Evolutionary conservation across 2,797 vertebrate genomes (phyloP).

Genomic region (Gymnocypris eckloni): DNA sequence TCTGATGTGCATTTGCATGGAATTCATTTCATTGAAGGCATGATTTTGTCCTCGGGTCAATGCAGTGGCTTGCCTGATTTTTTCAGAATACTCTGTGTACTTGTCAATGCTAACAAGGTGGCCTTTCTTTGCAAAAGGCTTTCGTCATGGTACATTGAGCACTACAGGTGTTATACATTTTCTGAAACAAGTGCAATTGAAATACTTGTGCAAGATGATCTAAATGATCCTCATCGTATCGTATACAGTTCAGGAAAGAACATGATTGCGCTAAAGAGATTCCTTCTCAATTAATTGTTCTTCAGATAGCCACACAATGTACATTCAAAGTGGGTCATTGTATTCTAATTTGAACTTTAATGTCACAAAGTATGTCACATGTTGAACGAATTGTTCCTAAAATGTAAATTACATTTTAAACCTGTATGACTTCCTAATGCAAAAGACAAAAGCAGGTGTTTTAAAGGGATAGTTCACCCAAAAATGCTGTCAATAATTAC

Average conservation of each 20-base stretch:
- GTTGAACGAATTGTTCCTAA: background rate
- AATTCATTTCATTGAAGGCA: too few relatives aligned
- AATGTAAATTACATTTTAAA: constrained; percentile 6
- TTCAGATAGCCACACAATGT: background rate
- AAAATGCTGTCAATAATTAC: too few relatives aligned
- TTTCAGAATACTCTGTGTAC: too few relatives aligned
- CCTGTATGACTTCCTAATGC: background rate
- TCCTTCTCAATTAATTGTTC: constrained; percentile 4
- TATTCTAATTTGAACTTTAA: background rate
- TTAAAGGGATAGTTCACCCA: background rate
- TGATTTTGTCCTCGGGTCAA: too few relatives aligned
- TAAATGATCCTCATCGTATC: constrained; percentile 22
- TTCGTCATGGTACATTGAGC: too few relatives aligned
- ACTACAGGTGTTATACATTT: too few relatives aligned
- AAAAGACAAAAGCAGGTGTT: background rate
- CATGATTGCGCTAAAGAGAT: constrained; percentile 19
- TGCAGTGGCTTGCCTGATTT: too few relatives aligned
- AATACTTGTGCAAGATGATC: background rate
- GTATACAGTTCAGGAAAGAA: constrained; percentile 27
- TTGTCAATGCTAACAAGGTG: too few relatives aligned
- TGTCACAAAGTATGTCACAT: background rate
- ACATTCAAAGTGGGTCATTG: background rate
- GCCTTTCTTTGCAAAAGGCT: too few relatives aligned
- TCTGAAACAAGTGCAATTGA: too few relatives aligned
- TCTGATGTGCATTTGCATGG: too few relatives aligned